Evolutionary conservation across 2,888 invertebrate species (phyloP).

Genomic region (Perizoma affinitatum): DNA sequence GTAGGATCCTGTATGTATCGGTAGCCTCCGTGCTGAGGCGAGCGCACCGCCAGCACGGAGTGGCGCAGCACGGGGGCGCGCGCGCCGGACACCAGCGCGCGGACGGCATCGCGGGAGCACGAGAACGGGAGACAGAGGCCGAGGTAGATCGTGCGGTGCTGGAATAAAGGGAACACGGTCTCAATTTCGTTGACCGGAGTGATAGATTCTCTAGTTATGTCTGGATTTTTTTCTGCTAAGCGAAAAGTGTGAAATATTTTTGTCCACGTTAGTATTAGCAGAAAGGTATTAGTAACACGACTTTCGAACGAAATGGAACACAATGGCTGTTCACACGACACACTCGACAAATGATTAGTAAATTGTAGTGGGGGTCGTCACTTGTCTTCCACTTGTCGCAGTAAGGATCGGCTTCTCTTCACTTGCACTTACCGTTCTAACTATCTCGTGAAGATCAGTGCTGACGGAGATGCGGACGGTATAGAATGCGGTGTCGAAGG

Average conservation of each 20-base stretch:
- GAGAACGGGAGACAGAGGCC: constrained; percentile 90
- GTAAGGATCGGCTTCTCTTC: too few relatives aligned
- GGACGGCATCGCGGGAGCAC: constrained; percentile 87
- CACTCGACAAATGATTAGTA: too few relatives aligned
- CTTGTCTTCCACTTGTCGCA: too few relatives aligned
- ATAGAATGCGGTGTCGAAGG: constrained; percentile 88
- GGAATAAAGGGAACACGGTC: constrained; percentile 29
- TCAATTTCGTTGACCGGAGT: too few relatives aligned
- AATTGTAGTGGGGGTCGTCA: too few relatives aligned
- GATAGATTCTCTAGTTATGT: too few relatives aligned
- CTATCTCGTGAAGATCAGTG: constrained; percentile 67
- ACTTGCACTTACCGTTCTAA: constrained; percentile 73
- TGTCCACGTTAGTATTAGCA: too few relatives aligned
- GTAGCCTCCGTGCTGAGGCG: constrained; percentile 87
- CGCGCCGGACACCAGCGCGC: constrained; percentile 81
- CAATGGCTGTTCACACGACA: too few relatives aligned
- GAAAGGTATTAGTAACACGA: too few relatives aligned
- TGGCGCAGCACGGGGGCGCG: constrained; percentile 80
- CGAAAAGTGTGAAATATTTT: too few relatives aligned
- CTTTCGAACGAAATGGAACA: too few relatives aligned
- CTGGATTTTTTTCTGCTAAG: too few relatives aligned
- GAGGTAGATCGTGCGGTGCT: constrained; percentile 89
- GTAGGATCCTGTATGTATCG: constrained; percentile 87
- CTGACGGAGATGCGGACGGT: constrained; percentile 84
- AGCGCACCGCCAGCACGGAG: constrained; percentile 86